These are phyloP conservation scores for Microcebus griseorufus DNA, from an alignment of 2,113 vertebrate genomes.

Conservation along the genomic window DNA sequence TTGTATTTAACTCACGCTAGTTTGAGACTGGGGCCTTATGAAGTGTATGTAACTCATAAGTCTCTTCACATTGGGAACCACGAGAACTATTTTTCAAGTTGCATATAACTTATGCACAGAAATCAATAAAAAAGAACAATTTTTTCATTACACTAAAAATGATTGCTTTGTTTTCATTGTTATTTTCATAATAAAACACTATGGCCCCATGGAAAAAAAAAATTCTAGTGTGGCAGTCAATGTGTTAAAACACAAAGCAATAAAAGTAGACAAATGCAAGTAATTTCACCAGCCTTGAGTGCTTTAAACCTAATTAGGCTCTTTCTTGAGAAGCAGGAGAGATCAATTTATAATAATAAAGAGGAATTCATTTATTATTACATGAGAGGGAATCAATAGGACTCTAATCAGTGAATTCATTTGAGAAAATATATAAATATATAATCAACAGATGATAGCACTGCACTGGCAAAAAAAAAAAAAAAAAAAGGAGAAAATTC, in stretches of 20 bases:
- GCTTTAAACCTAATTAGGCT: constrained; percentile 59
- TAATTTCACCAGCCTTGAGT: neutral
- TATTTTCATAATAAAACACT: too few species aligned
- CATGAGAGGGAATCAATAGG: neutral
- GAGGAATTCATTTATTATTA: neutral
- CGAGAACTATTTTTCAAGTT: too few species aligned
- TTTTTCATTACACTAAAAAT: too few species aligned
- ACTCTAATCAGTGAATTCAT: neutral
- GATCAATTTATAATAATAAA: constrained; percentile 34
- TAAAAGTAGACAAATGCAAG: constrained; percentile 54
- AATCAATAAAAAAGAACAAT: too few species aligned
- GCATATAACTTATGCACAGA: too few species aligned
- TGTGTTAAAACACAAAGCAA: neutral
- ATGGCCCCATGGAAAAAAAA: too few species aligned
- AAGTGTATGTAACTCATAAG: too few species aligned
- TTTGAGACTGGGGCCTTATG: too few species aligned
- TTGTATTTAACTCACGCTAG: too few species aligned
- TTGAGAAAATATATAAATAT: neutral
- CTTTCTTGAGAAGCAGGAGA: neutral
- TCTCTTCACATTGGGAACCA: too few species aligned
- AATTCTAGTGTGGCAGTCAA: too few species aligned
- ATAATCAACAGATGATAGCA: neutral
- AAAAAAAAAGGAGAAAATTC: neutral
- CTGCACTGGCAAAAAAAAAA: neutral
- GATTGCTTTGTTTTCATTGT: too few species aligned